phyloP scores from a whole-genome alignment of 2,797 vertebrate species.

The Vultur gryphus region DNA sequence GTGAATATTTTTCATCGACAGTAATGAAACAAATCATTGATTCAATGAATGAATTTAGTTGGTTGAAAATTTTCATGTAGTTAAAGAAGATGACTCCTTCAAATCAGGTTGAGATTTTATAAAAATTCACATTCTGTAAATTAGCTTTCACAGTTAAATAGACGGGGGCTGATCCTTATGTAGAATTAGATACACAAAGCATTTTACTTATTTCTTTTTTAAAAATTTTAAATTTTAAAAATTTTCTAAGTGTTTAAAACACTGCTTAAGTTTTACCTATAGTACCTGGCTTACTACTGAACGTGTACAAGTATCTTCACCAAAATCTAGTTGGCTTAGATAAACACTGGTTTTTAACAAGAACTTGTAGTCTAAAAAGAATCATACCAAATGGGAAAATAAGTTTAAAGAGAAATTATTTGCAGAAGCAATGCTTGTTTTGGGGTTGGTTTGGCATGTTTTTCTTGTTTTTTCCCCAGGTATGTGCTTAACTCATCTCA shows the following conservation, averaged over 20 bases:
- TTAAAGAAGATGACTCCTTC: conserved; percentile 61
- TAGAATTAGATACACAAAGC: neutral
- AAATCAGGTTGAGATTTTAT: conserved; percentile 54
- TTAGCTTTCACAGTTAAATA: conserved; percentile 75
- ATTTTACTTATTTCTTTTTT: neutral
- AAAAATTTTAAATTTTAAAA: neutral
- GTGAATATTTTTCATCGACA: neutral
- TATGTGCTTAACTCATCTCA: neutral
- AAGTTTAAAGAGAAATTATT: neutral
- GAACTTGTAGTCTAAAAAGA: neutral
- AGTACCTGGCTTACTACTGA: neutral
- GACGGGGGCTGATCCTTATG: conserved; percentile 28
- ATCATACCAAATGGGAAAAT: neutral
- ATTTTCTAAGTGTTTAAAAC: neutral
- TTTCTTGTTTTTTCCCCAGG: neutral
- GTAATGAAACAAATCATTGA: conserved; percentile 22
- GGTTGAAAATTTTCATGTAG: conserved; percentile 17
- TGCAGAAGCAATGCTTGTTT: neutral
- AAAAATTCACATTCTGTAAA: conserved; percentile 77
- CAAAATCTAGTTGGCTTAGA: neutral
- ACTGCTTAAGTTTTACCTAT: neutral
- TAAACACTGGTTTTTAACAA: neutral
- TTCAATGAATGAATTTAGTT: conserved; percentile 28
- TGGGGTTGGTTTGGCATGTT: neutral
- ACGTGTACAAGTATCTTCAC: neutral